Evolutionary conservation across 2,888 invertebrate genomes (phyloP), one percentile per base, ranked within the genome.

Genomic region (Thelaira solivaga): DNA sequence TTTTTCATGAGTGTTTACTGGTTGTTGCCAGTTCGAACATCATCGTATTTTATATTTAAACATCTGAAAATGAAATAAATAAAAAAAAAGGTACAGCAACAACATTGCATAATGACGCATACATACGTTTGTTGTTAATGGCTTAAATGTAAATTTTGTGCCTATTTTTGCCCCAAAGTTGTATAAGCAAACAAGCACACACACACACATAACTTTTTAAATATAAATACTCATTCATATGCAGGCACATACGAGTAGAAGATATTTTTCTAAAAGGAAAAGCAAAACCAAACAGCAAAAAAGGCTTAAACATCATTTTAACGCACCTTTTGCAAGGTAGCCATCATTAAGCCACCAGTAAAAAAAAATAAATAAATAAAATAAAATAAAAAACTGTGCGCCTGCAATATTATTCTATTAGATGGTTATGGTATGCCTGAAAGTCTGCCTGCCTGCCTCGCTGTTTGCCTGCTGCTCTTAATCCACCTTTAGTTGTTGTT

Each of bases 21-120:
- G 45, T 34, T 74, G 57, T 76, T 65, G 69, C 59, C 69, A 74
- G 36, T 64, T 65, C 34, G 41, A 78, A 71, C 78, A 78, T 74
- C 62, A 47, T 69, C 74, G 78, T 78, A 78, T 74, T 74, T 78
- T 78, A 78, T 78, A 78, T 78, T 78, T 74, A 64, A 78, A 78
- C 78, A 78, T 74, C 22, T 34, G 18, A 55, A 59, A 57, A 16
- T 4, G 22, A 16, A 67, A 39, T 7, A 39, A 64, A 18, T 8
- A 49, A 26, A 5, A 31, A 1, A 61, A 20, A 29, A 39, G 3
- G 2, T 53, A 10, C 1, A 16, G n/a, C 29, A 31, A 24, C 34
- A 69, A 74, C 64, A 77, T 78, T 78, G 68, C 69, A 78, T 78
- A 78, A 78, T 71, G 74, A 78, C 78, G 78, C 74, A 78, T 74